phyloP scores from a whole-genome alignment of 37 sponge, comb jelly and placozoan genomes.

The Petrosia ficiformis region DNA sequence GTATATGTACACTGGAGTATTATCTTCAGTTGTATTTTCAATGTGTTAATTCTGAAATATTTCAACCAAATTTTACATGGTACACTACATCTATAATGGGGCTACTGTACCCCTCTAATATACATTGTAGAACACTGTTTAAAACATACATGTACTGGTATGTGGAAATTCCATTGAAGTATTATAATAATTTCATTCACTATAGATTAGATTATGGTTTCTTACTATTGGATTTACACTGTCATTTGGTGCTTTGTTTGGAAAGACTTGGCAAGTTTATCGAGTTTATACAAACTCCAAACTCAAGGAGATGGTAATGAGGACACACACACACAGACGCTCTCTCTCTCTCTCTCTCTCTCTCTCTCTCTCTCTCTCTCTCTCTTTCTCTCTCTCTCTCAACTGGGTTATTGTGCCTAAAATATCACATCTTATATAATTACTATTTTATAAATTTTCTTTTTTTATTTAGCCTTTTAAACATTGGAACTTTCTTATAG shows the following conservation, averaged over 20 bases:
- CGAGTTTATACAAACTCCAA: slow-evolving; percentile 53
- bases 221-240: slow-evolving; percentile 71
- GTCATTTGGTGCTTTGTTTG: slow-evolving; percentile 79
- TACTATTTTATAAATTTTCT: too few relatives aligned
- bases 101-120: too few relatives aligned
- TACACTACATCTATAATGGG: too few relatives aligned
- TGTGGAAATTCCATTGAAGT: too few relatives aligned
- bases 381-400: too few relatives aligned
- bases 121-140: neutral
- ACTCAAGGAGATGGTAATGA: slow-evolving; percentile 28
- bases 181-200: neutral
- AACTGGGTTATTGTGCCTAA: neutral
- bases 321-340: too few relatives aligned
- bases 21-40: too few relatives aligned
- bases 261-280: slow-evolving; percentile 74
- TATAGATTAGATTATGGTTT: slow-evolving; percentile 64
- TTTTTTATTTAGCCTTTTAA: slow-evolving; percentile 30
- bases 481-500: slow-evolving; percentile 54
- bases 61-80: too few relatives aligned
- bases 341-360: too few relatives aligned
- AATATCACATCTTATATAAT: neutral
- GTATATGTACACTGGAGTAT: too few relatives aligned
- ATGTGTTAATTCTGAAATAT: too few relatives aligned
- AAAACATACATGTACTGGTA: neutral
- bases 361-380: too few relatives aligned